Evolutionary conservation across 1,140 invertebrate genomes (phyloP), one percentile per base, ranked within the genome.

Genomic region (Neotoxoptera formosana): DNA sequence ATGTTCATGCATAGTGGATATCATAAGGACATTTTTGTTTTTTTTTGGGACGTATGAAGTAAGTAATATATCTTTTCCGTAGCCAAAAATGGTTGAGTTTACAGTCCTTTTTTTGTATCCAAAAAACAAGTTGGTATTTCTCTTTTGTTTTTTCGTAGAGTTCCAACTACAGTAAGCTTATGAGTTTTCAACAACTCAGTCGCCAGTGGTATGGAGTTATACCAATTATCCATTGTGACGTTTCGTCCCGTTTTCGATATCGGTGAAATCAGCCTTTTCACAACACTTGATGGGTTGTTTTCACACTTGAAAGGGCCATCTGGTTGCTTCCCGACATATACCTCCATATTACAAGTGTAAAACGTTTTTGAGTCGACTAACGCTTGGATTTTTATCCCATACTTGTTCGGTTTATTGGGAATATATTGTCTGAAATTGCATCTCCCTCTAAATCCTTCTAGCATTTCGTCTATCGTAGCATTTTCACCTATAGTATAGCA

Each of bases 81-180:
- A 84, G 11, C 83, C 23, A 84, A 84, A 84, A 23, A 84, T 84
- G 9, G 83, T 84, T 25, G n/a, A 84, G 41, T 84, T 84, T 30
- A 84, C 20, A 25, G 20, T 23, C 87, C 87, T 53, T 89, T 51
- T 34, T 89, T 89, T 30, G 48, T 89, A 51, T 89, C 87, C 30
- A 89, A 89, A 89, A 89, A 89, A 25, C 87, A 89, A 89, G 48
- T 23, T 23, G 53, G 56, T 17, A 93, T 91, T 94, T 94, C 83
- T 45, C 83, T 23, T 84, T 95, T 95, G 76, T 95, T 95, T 94
- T 95, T 95, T 92, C 94, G 94, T 60, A 95, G 47, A 23, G 95
- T 95, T 8, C 94, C 95, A 47, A 95, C 94, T 84, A 84, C 41
- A 67, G 91, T 53, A 30, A 89, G 92, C 4, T 94, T 94, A 41